These are phyloP conservation scores for Embidobia sp. DNA, from an alignment of 2,888 invertebrate species.

Conservation along the genomic window DNA sequence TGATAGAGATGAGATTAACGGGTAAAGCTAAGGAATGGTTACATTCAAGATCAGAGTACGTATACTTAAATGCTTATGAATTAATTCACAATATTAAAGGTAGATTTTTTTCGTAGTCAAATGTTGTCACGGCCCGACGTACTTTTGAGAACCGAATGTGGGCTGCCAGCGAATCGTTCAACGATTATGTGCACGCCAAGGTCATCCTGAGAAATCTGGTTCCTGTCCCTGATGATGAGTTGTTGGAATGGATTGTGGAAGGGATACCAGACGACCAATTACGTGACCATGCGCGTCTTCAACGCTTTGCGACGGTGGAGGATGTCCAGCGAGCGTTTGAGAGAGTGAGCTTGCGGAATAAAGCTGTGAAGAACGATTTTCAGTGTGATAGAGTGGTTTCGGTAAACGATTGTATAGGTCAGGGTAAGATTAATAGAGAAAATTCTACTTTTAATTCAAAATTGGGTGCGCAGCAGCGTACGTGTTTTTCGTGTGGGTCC, in stretches of 20 bases:
- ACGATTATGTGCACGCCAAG: constrained; percentile 65
- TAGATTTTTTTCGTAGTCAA: constrained; percentile 62
- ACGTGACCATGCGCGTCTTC: constrained; percentile 62
- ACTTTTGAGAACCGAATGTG: constrained; percentile 63
- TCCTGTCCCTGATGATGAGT: constrained; percentile 55
- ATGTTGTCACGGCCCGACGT: constrained; percentile 37
- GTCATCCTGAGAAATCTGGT: constrained; percentile 59
- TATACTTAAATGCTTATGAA: constrained; percentile 26
- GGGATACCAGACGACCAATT: constrained; percentile 59
- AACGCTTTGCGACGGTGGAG: constrained; percentile 34
- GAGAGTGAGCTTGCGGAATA: constrained; percentile 27
- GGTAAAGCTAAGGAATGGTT: constrained; percentile 60
- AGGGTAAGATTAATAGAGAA: background rate
- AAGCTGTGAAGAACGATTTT: background rate
- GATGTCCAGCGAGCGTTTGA: constrained; percentile 62
- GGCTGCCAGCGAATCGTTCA: constrained; percentile 52
- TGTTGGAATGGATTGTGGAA: constrained; percentile 65
- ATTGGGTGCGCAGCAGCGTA: background rate
- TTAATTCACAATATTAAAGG: constrained; percentile 32
- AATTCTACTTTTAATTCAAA: background rate
- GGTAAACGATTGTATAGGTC: background rate
- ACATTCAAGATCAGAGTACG: constrained; percentile 59
- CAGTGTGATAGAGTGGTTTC: background rate
- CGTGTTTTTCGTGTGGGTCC: constrained; percentile 33
- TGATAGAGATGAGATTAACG: constrained; percentile 55